Conservation (phyloP, 2,888 invertebrate genomes). For the Oasisia sp. region DNA sequence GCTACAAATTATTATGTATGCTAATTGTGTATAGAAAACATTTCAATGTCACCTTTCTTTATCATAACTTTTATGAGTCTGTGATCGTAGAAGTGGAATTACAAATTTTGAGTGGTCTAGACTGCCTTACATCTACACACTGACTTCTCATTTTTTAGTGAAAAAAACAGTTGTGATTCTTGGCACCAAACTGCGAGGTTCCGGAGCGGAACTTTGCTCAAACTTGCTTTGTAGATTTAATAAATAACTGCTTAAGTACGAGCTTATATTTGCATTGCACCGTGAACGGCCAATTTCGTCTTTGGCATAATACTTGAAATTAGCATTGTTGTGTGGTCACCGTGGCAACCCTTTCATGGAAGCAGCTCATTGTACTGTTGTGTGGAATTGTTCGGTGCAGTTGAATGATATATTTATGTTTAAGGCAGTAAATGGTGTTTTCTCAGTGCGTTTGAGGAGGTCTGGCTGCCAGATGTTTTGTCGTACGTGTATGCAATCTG, state of each 20-base stretch:
- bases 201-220: not conserved
- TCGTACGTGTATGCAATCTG: not conserved
- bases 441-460: not conserved
- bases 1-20: no score
- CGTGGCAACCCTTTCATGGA: constrained; percentile 1
- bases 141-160: not conserved
- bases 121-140: not conserved
- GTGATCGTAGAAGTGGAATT: not conserved
- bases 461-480: not conserved
- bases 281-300: not conserved
- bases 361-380: not conserved
- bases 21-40: no score
- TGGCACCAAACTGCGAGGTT: not conserved
- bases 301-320: constrained; percentile 17
- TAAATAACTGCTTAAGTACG: not conserved
- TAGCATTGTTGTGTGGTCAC: not conserved
- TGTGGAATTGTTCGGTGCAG: not conserved
- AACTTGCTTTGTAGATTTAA: constrained; percentile 2
- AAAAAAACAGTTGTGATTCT: not conserved
- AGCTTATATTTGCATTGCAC: not conserved
- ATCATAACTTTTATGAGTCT: not conserved
- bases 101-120: not conserved
- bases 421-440: constrained; percentile 9
- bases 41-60: not conserved
- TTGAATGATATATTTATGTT: constrained; percentile 6